Base-by-base conservation (phyloP, 2,797 vertebrate genomes). In the Carapus acus region DNA sequence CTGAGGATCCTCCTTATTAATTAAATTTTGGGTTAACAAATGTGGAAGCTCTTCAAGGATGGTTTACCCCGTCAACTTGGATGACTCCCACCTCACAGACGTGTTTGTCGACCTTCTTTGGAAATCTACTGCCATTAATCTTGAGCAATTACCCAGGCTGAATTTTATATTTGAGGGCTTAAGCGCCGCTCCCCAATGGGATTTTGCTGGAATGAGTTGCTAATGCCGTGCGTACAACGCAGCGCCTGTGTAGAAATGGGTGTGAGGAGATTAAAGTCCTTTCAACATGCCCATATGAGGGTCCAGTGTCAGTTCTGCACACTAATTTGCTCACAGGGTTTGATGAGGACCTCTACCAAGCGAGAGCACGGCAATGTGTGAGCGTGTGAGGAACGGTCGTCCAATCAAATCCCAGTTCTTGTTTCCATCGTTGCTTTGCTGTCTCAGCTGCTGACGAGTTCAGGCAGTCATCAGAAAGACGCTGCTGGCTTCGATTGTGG, bases 1-100 rank as follows among this genome's bases (percentile, higher is more conserved):
- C 67, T 50, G 18, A 69, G 73, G 60, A 48, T 51, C 56, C 72
- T 74, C 48, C 71, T 80, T 71, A 71, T 85, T 81, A 78, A 74
- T 78, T 80, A 52, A 29, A 63, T 71, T 77, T 70, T 62, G 77
- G 55, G 48, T 65, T 47, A 63, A 67, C 41, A 41, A 19, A 39
- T 58, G 42, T 15, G 3, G 34, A 73, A 69, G 39, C 59, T 46
- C 15, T 55, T 39, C 6, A 13, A 37, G 54, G 41, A 34, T 61
- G 62, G 68, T 70, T 56, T 58, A 59, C 41, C 42, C 56, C 53
- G 20, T 31, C 45, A 18, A 17, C 29, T 8, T 45, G 46, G 45
- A 43, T 13, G 29, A 19, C 41, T 43, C 36, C 53, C 49, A 29
- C 29, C 24, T 49, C n/a, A 44, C 52, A 63, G 54, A 54, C 48